Evolutionary conservation across 1,140 invertebrate species (phyloP).

Genomic region (Chlorops oryzae): DNA sequence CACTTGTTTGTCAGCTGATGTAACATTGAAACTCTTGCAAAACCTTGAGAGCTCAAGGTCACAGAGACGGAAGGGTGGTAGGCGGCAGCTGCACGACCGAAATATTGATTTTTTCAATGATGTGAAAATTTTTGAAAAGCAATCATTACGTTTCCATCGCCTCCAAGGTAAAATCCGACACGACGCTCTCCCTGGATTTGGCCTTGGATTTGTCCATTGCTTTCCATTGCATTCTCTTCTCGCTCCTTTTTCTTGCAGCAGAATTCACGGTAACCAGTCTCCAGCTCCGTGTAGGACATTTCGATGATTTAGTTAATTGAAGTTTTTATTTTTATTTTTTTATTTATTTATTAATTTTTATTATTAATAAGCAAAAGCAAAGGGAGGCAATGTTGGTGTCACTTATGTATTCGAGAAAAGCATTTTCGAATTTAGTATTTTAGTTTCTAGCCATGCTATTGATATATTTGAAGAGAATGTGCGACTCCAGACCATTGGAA

Average conservation of each 20-base stretch:
- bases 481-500: too few relatives aligned
- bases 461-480: too few relatives aligned
- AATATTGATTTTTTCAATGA: neutral
- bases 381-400: too few relatives aligned
- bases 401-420: too few relatives aligned
- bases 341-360: too few relatives aligned
- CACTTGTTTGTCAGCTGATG: neutral
- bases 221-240: constrained; percentile 9
- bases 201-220: constrained; percentile 15
- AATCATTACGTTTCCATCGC: constrained; percentile 54
- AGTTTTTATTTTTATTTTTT: too few relatives aligned
- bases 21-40: neutral
- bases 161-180: constrained; percentile 63
- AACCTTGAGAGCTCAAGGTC: too few relatives aligned
- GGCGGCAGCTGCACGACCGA: neutral
- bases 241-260: constrained; percentile 24
- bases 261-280: constrained; percentile 80
- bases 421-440: too few relatives aligned
- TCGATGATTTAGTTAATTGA: too few relatives aligned
- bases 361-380: too few relatives aligned
- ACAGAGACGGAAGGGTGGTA: constrained; percentile 22
- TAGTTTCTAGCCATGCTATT: too few relatives aligned
- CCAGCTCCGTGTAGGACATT: constrained; percentile 85
- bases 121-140: neutral
- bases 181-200: too few relatives aligned